Percentiles rank a stretch among this genome's conserved stretches.
Conservation (phyloP, 2,888 invertebrate genomes). For the Sabellastarte sp. region DNA sequence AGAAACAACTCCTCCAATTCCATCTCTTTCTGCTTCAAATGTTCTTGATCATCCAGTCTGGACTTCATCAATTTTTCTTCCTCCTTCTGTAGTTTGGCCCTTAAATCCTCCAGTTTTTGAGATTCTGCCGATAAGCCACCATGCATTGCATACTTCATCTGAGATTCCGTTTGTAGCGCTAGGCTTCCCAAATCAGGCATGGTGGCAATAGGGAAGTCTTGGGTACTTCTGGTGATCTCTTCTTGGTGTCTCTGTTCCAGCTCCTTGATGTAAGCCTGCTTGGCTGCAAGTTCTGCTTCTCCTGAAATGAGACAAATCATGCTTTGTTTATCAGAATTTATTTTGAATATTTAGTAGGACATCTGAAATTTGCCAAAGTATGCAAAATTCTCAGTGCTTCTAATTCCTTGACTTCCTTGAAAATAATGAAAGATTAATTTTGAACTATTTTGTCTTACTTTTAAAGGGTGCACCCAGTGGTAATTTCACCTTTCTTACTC, state of each 20-base stretch:
- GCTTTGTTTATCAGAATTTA: too few relatives aligned
- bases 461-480: too few relatives aligned
- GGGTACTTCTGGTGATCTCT: background rate
- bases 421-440: too few relatives aligned
- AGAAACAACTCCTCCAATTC: conserved; percentile 17
- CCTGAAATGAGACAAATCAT: background rate
- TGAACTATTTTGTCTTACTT: too few relatives aligned
- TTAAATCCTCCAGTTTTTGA: background rate
- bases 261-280: background rate
- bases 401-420: too few relatives aligned
- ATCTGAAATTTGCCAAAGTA: too few relatives aligned
- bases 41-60: conserved; percentile 10
- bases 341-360: too few relatives aligned
- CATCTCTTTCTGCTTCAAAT: background rate
- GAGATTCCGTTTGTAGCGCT: conserved; percentile 8
- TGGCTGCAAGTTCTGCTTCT: background rate
- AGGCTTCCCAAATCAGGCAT: conserved; percentile 8
- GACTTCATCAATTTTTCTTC: background rate
- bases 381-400: too few relatives aligned
- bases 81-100: conserved; percentile 1
- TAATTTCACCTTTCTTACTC: too few relatives aligned
- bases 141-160: background rate
- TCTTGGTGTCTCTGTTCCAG: background rate
- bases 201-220: background rate
- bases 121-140: background rate